Evolutionary conservation across 2,888 invertebrate genomes (phyloP), one percentile per base, ranked within the genome.

Genomic region (Tanytarsus gracilentus): DNA sequence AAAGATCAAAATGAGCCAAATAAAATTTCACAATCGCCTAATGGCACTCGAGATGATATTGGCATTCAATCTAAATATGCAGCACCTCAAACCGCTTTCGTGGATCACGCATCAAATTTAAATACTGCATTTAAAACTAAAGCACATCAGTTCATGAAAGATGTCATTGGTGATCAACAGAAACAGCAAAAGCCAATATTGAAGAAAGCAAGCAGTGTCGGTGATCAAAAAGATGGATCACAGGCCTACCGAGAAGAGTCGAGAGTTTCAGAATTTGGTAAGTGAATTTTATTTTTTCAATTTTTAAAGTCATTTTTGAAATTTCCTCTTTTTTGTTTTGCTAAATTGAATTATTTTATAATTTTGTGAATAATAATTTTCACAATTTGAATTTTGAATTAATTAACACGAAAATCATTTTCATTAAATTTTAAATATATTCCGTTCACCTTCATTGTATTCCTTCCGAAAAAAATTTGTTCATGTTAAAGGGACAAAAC

Each of bases 251-350:
- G 83, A 63, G 84, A 85, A 69, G 84, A 85, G 67, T 77, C 81
- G n/a, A 77, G 84, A 67, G 77, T 82, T 40, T 79, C 84, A 48
- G 82, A 84, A 74, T 83, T 83, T 69, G 85, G 85, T 85, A 77
- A 81, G 79, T 75, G 26, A 23, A 40, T n/a, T 49, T 49, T 49
- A 51, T 50, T 39, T 48, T 36, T 56, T 40, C 14, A 21, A 40
- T 55, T 18, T 14, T 44, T 40, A 16, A 11, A 49, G 18, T 26
- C 40, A 23, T 61, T 36, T 61, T 30, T 48, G 27, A 44, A 60
- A 27, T 62, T 61, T 50, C 21, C 18, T 39, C 21, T 44, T 55
- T 53, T 61, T 9, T 51, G 27, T 29, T 36, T 14, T 27, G 16
- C 40, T 56, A 40, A 39, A 40, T 40, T 33, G 9, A 26, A 11